Conservation (phyloP, 2,797 vertebrate species). For the Leucoraja ocellata region DNA sequence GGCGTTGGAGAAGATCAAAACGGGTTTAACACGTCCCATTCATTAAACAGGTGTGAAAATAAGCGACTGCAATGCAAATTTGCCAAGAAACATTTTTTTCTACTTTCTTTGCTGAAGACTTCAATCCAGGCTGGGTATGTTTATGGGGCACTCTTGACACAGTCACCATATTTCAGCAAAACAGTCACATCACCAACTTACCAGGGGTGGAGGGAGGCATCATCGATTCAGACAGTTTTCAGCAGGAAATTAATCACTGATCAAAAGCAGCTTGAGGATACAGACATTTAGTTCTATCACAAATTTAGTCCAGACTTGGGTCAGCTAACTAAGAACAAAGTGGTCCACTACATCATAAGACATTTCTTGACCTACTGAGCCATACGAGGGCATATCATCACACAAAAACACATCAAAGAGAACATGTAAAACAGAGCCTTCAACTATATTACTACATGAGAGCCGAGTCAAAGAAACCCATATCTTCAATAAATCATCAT, state of each 20-base stretch:
- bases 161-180: background rate
- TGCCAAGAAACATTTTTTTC: background rate
- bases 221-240: background rate
- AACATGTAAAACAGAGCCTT: background rate
- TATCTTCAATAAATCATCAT: background rate
- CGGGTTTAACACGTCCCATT: background rate
- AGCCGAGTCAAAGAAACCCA: background rate
- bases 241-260: background rate
- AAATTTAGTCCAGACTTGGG: background rate
- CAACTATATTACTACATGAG: background rate
- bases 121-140: background rate
- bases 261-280: background rate
- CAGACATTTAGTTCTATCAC: background rate
- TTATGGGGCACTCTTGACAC: background rate
- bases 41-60: background rate
- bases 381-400: background rate
- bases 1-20: background rate
- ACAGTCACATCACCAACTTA: background rate
- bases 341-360: background rate
- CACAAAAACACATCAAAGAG: background rate
- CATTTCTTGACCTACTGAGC: background rate
- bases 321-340: background rate
- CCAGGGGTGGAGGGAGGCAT: background rate
- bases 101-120: background rate
- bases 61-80: background rate